phyloP scores from a whole-genome alignment of 2,888 invertebrate species.

The Thereva unica region DNA sequence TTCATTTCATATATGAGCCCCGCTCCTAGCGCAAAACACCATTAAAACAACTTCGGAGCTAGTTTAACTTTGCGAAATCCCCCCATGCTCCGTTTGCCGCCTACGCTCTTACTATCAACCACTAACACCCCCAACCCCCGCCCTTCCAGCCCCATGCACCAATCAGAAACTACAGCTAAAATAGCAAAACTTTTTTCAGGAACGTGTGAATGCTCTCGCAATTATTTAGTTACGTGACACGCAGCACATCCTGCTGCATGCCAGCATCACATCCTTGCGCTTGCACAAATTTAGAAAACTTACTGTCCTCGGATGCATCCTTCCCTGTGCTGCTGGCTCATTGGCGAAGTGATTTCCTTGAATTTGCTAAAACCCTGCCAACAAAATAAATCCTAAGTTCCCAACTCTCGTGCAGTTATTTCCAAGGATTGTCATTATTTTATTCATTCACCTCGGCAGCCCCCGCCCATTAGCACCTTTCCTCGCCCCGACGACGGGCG shows the following conservation, averaged over 20 bases:
- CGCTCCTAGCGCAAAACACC: not conserved
- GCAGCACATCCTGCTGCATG: not conserved
- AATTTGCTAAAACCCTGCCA: constrained; percentile 10
- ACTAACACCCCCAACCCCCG: too few species aligned
- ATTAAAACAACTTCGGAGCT: not conserved
- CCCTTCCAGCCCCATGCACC: not conserved
- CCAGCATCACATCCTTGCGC: not conserved
- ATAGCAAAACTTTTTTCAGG: not conserved
- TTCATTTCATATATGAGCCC: constrained; percentile 1
- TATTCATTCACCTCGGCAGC: constrained; percentile 5
- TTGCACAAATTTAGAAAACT: not conserved
- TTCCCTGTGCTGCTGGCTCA: constrained; percentile 10
- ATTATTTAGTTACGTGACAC: constrained; percentile 1
- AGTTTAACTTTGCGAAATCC: too few species aligned
- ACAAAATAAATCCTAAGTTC: constrained; percentile 25
- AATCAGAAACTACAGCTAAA: not conserved
- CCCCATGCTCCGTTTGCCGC: too few species aligned
- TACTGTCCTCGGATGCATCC: constrained; percentile 12
- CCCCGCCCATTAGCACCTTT: not conserved
- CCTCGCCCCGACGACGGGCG: too few species aligned
- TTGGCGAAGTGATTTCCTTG: constrained; percentile 23
- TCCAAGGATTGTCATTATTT: constrained; percentile 28
- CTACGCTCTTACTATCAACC: too few species aligned
- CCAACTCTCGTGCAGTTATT: constrained; percentile 14
- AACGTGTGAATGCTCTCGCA: not conserved